Evolutionary conservation across 2,797 vertebrate genomes (phyloP).

Genomic region (Dryobates pubescens): DNA sequence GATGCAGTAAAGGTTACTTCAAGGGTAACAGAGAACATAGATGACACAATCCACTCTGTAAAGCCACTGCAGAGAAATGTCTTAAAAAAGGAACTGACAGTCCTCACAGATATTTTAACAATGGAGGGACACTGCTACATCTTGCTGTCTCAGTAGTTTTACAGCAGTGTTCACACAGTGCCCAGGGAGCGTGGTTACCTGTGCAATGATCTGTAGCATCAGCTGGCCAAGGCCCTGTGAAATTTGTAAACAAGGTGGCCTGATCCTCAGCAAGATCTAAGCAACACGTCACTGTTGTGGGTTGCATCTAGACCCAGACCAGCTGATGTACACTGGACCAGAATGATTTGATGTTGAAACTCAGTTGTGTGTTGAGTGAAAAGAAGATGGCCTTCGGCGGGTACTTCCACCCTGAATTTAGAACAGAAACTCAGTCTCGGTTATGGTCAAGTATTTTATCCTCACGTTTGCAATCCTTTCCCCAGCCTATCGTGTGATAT

Average conservation of each 20-base stretch:
- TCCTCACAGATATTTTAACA: background rate
- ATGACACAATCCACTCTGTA: background rate
- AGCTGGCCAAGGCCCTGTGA: background rate
- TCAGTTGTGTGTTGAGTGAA: background rate
- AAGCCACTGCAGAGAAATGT: background rate
- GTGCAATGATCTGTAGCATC: background rate
- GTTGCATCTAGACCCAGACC: background rate
- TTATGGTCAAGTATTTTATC: background rate
- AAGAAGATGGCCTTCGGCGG: background rate
- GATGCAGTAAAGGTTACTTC: slow-evolving; percentile 13
- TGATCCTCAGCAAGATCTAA: background rate
- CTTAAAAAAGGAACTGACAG: background rate
- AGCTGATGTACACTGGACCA: background rate
- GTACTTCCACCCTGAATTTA: background rate
- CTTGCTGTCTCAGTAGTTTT: background rate
- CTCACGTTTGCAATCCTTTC: background rate
- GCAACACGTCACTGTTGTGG: background rate
- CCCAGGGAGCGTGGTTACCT: background rate
- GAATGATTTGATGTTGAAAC: background rate
- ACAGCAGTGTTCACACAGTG: background rate
- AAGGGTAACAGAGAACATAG: background rate
- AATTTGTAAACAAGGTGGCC: background rate
- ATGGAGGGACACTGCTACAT: background rate
- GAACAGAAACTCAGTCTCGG: background rate
- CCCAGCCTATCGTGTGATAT: background rate